Evolutionary conservation across 2,113 vertebrate genomes (phyloP).

Genomic region (Cinclus mexicanus): DNA sequence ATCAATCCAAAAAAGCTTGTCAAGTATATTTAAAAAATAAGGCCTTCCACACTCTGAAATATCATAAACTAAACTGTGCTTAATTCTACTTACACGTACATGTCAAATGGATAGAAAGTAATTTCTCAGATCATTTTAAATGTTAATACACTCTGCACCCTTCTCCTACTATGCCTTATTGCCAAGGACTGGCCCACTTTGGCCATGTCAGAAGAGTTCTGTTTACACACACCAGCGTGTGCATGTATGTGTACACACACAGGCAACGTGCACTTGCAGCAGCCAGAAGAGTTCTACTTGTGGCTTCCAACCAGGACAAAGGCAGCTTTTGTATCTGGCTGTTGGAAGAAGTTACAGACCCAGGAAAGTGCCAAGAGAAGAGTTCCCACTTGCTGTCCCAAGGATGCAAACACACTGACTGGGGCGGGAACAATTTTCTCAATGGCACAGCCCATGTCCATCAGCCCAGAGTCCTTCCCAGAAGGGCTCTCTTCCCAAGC

Average conservation of each 20-base stretch:
- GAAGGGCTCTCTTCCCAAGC: background rate
- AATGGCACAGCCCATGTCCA: background rate
- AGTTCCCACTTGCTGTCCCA: background rate
- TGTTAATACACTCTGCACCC: background rate
- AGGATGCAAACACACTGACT: rapidly evolving
- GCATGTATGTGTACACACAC: background rate
- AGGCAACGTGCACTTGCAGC: background rate
- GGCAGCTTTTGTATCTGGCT: background rate
- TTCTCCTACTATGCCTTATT: rapidly evolving
- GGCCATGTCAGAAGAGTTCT: background rate
- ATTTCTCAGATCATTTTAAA: background rate
- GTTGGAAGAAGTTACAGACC: conserved; percentile 32
- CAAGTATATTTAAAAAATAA: background rate
- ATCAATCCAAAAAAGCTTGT: background rate
- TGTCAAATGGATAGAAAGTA: background rate
- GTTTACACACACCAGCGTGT: rapidly evolving
- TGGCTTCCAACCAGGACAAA: background rate
- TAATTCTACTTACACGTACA: background rate
- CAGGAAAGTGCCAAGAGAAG: background rate
- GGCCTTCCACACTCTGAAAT: background rate
- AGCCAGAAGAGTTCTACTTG: background rate
- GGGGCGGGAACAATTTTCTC: background rate
- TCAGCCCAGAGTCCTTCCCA: background rate
- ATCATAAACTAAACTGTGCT: background rate
- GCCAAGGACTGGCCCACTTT: background rate